Percentiles rank a stretch among this genome's conserved stretches.
Evolutionary conservation across 1,140 invertebrate genomes (phyloP).

Genomic region (Caenorhabditis briggsae): DNA sequence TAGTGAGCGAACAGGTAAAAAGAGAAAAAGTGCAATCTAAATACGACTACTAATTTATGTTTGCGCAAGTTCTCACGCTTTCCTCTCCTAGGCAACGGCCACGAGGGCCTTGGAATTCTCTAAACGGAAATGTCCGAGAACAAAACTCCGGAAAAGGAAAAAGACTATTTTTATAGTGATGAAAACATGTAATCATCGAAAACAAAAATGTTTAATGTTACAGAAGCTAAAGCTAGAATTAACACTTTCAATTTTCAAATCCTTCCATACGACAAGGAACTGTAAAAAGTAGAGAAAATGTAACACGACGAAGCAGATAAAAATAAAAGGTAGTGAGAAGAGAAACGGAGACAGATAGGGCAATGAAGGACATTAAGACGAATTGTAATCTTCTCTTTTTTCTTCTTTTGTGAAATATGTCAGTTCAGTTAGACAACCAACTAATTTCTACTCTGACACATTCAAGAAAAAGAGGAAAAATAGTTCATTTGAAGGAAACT

Average conservation of each 20-base stretch:
- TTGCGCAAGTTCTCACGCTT: not conserved
- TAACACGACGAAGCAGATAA: conserved; percentile 13
- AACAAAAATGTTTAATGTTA: not conserved
- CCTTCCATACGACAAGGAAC: not conserved
- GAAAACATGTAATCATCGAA: not conserved
- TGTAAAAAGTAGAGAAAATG: not conserved
- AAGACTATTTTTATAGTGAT: too few relatives aligned
- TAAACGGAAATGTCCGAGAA: not conserved
- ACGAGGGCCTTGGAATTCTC: not conserved
- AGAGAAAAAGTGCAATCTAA: not conserved
- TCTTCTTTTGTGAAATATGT: not conserved
- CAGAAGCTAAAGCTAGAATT: not conserved
- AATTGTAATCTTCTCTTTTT: conserved; percentile 18
- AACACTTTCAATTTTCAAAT: not conserved
- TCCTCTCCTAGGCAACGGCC: not conserved
- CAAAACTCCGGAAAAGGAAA: too few relatives aligned
- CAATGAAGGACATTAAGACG: conserved; percentile 19
- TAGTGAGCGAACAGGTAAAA: too few relatives aligned
- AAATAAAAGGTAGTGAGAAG: not conserved
- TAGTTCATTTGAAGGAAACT: conserved; percentile 11
- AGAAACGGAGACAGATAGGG: conserved; percentile 2
- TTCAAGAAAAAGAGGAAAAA: not conserved
- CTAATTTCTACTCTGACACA: not conserved
- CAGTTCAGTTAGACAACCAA: conserved; percentile 7
- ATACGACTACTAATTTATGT: conserved; percentile 1